These are phyloP conservation scores for Okamejei kenojei DNA, from an alignment of 2,797 vertebrate species.

Conservation along the genomic window DNA sequence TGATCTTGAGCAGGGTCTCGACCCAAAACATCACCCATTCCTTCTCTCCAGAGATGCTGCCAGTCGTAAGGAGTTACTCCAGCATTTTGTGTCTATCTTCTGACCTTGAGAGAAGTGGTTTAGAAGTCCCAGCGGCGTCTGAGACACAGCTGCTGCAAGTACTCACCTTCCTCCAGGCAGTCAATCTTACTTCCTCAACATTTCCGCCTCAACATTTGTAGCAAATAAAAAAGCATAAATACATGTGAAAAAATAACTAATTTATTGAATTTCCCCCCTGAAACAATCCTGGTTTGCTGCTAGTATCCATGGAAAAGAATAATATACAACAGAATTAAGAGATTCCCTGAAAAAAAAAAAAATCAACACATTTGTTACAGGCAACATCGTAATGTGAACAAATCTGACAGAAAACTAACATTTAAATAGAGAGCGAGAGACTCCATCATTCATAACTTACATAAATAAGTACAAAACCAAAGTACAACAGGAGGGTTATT, in stretches of 20 bases:
- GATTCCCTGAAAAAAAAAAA: background rate
- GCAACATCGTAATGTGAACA: conserved; percentile 23
- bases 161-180: no score
- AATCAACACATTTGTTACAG: conserved; percentile 18
- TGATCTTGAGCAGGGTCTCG: no score
- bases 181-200: no score
- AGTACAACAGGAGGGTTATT: background rate
- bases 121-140: no score
- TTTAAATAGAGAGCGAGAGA: background rate
- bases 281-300: conserved; percentile 37
- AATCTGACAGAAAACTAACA: conserved; percentile 22
- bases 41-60: no score
- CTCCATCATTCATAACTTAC: conserved; percentile 14
- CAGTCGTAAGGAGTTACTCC: no score
- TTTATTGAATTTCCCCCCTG: conserved; percentile 26
- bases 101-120: no score
- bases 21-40: no score
- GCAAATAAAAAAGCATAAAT: background rate
- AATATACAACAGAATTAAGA: conserved; percentile 34
- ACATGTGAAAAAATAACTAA: conserved; percentile 33
- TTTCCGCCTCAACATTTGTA: background rate
- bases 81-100: no score
- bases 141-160: no score
- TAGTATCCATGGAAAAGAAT: conserved; percentile 24
- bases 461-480: conserved; percentile 31